phyloP scores from a whole-genome alignment of 2,888 invertebrate species.

The Scelioninae gen. 1 region DNA sequence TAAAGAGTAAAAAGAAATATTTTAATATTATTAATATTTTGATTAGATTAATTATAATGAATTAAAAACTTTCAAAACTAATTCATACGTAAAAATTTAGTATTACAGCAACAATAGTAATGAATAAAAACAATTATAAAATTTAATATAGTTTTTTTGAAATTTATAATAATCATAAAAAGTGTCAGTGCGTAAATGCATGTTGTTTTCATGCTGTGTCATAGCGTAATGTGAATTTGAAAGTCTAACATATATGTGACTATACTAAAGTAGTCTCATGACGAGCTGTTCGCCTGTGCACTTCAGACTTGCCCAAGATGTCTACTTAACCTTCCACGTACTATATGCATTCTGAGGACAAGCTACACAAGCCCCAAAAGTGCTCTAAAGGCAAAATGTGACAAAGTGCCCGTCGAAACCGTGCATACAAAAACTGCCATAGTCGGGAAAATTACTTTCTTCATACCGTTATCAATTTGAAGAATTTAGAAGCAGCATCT shows the following conservation, averaged over 20 bases:
- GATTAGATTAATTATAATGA: too few relatives aligned
- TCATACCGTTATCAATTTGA: slow-evolving; percentile 53
- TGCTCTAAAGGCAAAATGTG: slow-evolving; percentile 66
- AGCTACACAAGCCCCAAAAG: slow-evolving; percentile 63
- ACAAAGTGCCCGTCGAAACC: slow-evolving; percentile 64
- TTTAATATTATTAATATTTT: too few relatives aligned
- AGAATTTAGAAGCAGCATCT: slow-evolving; percentile 38
- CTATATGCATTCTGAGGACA: slow-evolving; percentile 63
- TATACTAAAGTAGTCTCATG: slow-evolving; percentile 63
- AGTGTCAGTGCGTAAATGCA: slow-evolving; percentile 2
- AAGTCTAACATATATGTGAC: slow-evolving; percentile 53
- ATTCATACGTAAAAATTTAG: too few relatives aligned
- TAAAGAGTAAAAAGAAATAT: neutral
- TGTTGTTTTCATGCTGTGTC: slow-evolving; percentile 22
- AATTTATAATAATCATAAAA: slow-evolving; percentile 39
- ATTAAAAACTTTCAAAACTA: too few relatives aligned
- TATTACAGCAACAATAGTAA: neutral
- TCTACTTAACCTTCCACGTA: slow-evolving; percentile 67
- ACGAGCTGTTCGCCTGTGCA: slow-evolving; percentile 55
- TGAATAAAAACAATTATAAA: slow-evolving; percentile 18
- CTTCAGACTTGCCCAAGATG: slow-evolving; percentile 68
- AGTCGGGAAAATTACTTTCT: slow-evolving; percentile 49
- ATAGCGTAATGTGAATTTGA: slow-evolving; percentile 55
- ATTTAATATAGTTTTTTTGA: neutral
- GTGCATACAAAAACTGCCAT: slow-evolving; percentile 51